These are phyloP conservation scores for Bombus pyrosoma DNA, from an alignment of 1,140 invertebrate species.

Conservation along the genomic window DNA sequence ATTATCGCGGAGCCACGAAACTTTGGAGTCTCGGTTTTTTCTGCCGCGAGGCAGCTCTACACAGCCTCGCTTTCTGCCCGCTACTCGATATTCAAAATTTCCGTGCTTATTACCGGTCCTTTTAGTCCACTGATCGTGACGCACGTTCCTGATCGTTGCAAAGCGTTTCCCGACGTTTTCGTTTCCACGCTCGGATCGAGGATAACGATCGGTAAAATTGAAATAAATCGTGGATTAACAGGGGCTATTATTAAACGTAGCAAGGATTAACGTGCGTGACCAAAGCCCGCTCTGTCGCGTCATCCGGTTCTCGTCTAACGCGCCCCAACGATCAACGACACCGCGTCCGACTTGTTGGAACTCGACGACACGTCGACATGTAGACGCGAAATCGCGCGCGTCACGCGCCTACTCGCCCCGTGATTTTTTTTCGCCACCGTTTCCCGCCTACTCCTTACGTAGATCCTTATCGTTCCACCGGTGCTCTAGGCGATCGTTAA, in stretches of 20 bases:
- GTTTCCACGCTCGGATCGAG: background rate
- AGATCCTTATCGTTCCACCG: constrained; percentile 28
- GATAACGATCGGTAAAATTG: constrained; percentile 39
- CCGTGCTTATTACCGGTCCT: background rate
- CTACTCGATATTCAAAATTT: background rate
- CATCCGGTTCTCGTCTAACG: constrained; percentile 31
- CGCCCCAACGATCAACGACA: background rate
- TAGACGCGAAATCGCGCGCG: constrained; percentile 23
- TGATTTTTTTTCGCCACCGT: background rate
- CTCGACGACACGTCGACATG: constrained; percentile 20
- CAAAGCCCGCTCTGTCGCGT: background rate
- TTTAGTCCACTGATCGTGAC: background rate
- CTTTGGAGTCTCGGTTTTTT: constrained; percentile 32
- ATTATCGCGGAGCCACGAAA: constrained; percentile 64
- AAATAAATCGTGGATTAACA: constrained; percentile 48
- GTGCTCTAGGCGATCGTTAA: constrained; percentile 27
- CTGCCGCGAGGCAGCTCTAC: no score
- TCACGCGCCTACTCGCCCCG: constrained; percentile 11
- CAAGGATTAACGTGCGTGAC: constrained; percentile 37
- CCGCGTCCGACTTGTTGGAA: background rate
- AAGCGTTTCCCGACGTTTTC: background rate
- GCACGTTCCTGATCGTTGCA: background rate
- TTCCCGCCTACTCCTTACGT: background rate
- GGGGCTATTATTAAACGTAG: constrained; percentile 19
- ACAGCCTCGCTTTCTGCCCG: background rate